Evolutionary conservation across 2,888 invertebrate species (phyloP), one percentile per base, ranked within the genome.

Genomic region (Alloplasta piceator): DNA sequence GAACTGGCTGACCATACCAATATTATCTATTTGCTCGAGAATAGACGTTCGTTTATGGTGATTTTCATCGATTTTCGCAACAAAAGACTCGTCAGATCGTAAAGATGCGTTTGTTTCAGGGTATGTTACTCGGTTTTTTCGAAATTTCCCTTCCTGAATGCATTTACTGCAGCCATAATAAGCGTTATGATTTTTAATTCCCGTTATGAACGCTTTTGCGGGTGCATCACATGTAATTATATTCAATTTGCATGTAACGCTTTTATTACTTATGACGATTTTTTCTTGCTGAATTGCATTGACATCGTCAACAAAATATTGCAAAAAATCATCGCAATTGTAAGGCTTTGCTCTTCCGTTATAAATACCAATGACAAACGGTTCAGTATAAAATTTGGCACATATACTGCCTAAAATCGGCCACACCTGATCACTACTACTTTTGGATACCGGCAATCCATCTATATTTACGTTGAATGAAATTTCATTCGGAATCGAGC

Each of bases 101-200:
- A 72, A 60, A 6, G 50, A 60, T 56, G 80, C 76, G 26, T 75
- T 74, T 14, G 56, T 72, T 63, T 83, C 83, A 50, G 68, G 81
- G 52, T 83, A 85, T 70, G 61, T 71, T 58, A 82, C 78, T 63
- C 78, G 72, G 16, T 55, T 66, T 38, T 78, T 60, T 12, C 72
- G 56, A 36, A 63, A 77, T 58, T 50, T 14, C 4, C 86, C 86
- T 72, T 75, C 67, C 26, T 78, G 77, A n/a, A 16, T 80, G 73
- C 85, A 86, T 66, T 83, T 83, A 7, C 74, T 71, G 77, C 86
- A n/a, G n/a, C n/a, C n/a, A n/a, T n/a, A n/a, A n/a, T n/a, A n/a
- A n/a, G n/a, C n/a, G n/a, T n/a, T n/a, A 60, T 85, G 85, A 4
- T 76, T 71, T 75, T 83, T 84, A 10, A 63, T 60, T 36, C 81